A percentile compares a stretch with the other conserved stretches of the same genome.
Conservation (phyloP, 2,113 vertebrate species). For the Sapajus apella region DNA sequence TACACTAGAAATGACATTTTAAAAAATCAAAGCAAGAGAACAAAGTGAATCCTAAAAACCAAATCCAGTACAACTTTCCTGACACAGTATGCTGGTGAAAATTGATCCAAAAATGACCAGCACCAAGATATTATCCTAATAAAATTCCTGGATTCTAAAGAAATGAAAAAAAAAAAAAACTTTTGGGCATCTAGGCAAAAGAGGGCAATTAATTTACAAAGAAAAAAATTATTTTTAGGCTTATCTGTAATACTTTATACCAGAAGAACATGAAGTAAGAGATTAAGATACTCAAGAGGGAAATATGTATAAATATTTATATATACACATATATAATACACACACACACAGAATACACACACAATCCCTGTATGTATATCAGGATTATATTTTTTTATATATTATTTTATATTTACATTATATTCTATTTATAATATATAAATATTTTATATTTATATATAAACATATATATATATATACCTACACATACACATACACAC, state of each 20-base stretch:
- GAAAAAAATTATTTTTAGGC: not conserved
- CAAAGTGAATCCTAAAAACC: not conserved
- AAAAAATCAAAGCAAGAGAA: not conserved
- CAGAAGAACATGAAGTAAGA: not conserved
- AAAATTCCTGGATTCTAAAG: not conserved
- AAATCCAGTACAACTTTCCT: not conserved
- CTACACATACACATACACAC: no score
- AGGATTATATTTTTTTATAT: no score
- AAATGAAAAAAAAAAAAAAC: not conserved
- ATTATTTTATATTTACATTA: no score
- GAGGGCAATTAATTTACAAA: not conserved
- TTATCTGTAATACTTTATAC: not conserved
- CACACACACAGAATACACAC: no score
- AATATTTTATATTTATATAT: no score
- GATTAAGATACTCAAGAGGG: not conserved
- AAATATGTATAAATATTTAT: not conserved
- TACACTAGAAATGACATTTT: not conserved
- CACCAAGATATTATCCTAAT: not conserved
- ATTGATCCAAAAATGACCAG: not conserved
- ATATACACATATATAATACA: no score
- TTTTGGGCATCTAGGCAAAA: not conserved
- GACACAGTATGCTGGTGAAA: not conserved
- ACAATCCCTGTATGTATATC: no score
- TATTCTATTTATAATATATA: no score
- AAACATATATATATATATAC: no score